These are phyloP conservation scores for Charina bottae DNA, from an alignment of 2,113 vertebrate species.

Conservation along the genomic window DNA sequence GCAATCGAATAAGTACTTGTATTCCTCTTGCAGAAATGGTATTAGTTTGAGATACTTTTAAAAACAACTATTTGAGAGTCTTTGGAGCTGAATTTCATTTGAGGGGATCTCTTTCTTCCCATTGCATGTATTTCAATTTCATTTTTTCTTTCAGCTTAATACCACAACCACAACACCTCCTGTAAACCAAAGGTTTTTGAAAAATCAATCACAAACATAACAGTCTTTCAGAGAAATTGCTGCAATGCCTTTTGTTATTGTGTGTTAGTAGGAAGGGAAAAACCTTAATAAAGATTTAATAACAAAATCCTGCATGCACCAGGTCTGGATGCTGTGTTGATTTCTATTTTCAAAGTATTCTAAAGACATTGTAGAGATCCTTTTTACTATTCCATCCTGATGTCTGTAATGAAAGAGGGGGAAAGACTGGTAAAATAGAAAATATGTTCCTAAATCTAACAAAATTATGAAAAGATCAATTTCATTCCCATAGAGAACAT, in stretches of 20 bases:
- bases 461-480: background rate
- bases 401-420: background rate
- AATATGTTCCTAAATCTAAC: background rate
- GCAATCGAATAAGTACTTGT: background rate
- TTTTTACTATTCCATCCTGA: background rate
- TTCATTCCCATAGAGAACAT: background rate
- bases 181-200: background rate
- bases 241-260: background rate
- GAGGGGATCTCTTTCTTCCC: background rate
- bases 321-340: background rate
- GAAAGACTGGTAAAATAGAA: background rate
- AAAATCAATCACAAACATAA: background rate
- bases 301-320: background rate
- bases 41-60: background rate
- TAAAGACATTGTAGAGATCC: background rate
- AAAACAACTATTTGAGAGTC: background rate
- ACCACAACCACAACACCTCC: background rate
- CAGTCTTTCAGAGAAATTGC: background rate
- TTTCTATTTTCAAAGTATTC: background rate
- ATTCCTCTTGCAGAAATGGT: conserved; percentile 28
- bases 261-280: background rate
- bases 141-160: background rate
- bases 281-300: background rate
- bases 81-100: background rate
- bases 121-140: background rate